These are phyloP conservation scores for Anthonomus grandis DNA, from an alignment of 1,140 invertebrate species.

Conservation along the genomic window DNA sequence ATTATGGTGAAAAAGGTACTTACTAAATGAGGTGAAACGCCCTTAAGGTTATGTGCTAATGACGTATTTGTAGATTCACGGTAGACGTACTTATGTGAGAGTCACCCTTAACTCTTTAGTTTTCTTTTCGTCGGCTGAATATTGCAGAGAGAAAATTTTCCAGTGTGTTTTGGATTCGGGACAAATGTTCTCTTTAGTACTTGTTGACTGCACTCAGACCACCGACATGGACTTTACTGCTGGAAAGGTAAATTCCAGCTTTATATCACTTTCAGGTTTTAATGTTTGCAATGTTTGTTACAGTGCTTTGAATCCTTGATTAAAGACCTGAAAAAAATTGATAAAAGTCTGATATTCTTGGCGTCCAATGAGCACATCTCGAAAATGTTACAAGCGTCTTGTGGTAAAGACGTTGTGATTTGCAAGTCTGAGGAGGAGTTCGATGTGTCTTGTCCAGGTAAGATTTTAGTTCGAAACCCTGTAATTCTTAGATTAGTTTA, in stretches of 20 bases:
- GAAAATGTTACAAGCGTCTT: constrained; percentile 10
- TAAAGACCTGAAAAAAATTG: constrained; percentile 30
- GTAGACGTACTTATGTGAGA: constrained; percentile 50
- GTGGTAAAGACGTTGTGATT: neutral
- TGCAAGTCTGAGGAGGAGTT: constrained; percentile 12
- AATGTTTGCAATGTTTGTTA: constrained; percentile 17
- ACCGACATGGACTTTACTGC: constrained; percentile 57
- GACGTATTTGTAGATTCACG: constrained; percentile 45
- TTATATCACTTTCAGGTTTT: constrained; percentile 3
- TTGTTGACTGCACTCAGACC: constrained; percentile 57
- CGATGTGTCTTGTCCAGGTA: constrained; percentile 9
- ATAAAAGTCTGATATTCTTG: constrained; percentile 25
- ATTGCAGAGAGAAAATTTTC: constrained; percentile 55
- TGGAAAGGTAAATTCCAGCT: constrained; percentile 50
- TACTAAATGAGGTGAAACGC: constrained; percentile 3
- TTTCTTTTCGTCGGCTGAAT: constrained; percentile 62
- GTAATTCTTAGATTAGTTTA: neutral
- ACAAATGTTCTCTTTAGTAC: constrained; percentile 40
- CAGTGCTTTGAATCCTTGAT: constrained; percentile 35
- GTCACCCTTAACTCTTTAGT: constrained; percentile 58
- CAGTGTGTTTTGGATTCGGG: constrained; percentile 47
- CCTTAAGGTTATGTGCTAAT: neutral
- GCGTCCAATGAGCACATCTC: constrained; percentile 3
- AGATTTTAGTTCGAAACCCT: neutral
- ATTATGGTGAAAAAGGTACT: constrained; percentile 54